Evolutionary conservation across 1,140 invertebrate genomes (phyloP).

Genomic region (Camponotus pennsylvanicus): DNA sequence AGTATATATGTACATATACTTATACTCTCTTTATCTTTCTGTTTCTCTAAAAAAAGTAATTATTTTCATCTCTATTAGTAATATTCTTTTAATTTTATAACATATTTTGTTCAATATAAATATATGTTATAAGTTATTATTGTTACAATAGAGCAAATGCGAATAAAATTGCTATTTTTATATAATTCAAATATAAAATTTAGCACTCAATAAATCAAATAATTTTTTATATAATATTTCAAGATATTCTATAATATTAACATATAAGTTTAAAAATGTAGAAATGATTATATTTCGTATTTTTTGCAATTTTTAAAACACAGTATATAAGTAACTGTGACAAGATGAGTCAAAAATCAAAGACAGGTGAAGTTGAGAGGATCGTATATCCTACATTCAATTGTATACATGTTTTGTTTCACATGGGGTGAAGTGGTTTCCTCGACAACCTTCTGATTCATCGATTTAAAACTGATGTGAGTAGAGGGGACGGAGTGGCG

Average conservation of each 20-base stretch:
- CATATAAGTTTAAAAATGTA: background rate
- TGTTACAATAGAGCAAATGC: background rate
- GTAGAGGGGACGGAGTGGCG: slow-evolving; percentile 45
- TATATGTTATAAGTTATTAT: background rate
- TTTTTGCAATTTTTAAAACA: background rate
- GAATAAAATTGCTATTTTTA: background rate
- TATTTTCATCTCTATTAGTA: too few species aligned
- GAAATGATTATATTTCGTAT: background rate
- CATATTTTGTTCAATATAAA: background rate
- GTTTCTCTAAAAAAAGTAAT: too few species aligned
- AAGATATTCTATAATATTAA: background rate
- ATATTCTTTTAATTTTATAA: background rate
- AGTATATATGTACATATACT: too few species aligned
- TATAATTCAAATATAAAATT: slow-evolving; percentile 9
- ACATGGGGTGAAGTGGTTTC: slow-evolving; percentile 42
- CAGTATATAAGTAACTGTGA: slow-evolving; percentile 39
- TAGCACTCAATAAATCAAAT: background rate
- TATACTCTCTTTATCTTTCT: too few species aligned
- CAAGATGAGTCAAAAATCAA: slow-evolving; percentile 35
- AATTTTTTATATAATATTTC: background rate
- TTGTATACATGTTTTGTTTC: slow-evolving; percentile 51
- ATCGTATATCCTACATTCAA: slow-evolving; percentile 22
- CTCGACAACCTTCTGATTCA: slow-evolving; percentile 71
- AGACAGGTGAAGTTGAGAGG: slow-evolving; percentile 39
- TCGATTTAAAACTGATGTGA: slow-evolving; percentile 1